phyloP scores from a whole-genome alignment of 23 tunicate species.

The Trididemnum miniatum region DNA sequence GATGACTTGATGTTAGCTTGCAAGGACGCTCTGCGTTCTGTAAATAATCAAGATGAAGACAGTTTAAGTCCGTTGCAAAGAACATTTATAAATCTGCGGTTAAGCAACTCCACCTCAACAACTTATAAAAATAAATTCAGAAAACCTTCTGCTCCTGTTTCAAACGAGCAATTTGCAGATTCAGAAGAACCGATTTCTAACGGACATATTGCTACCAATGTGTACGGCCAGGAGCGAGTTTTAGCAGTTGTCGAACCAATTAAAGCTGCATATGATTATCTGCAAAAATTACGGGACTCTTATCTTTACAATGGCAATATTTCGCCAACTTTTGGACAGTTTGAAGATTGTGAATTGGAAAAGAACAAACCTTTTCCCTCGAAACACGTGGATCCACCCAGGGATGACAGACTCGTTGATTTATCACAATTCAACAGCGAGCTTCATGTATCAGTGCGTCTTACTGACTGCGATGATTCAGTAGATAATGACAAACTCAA shows the following conservation, averaged over 20 bases:
- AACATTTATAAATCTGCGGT: background rate
- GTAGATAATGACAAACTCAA: background rate
- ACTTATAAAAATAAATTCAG: too few relatives aligned
- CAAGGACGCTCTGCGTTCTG: background rate
- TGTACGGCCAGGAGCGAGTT: conserved; percentile 4
- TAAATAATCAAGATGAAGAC: background rate
- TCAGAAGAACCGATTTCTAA: background rate
- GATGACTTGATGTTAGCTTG: background rate
- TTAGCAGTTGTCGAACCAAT: background rate
- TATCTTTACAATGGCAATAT: background rate
- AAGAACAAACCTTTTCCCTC: too few relatives aligned
- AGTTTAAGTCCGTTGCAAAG: background rate
- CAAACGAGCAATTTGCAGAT: background rate
- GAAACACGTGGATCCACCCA: background rate
- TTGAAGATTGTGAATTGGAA: conserved; percentile 13
- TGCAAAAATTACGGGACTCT: background rate
- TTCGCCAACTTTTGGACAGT: background rate
- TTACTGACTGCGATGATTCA: background rate
- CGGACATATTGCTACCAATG: background rate
- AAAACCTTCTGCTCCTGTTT: background rate
- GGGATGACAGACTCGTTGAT: background rate
- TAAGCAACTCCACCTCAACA: background rate
- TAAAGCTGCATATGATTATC: background rate
- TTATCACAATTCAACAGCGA: background rate
- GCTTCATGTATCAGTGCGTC: background rate